Conservation (phyloP, 1,140 invertebrate genomes). For the Zophobas atratus region DNA sequence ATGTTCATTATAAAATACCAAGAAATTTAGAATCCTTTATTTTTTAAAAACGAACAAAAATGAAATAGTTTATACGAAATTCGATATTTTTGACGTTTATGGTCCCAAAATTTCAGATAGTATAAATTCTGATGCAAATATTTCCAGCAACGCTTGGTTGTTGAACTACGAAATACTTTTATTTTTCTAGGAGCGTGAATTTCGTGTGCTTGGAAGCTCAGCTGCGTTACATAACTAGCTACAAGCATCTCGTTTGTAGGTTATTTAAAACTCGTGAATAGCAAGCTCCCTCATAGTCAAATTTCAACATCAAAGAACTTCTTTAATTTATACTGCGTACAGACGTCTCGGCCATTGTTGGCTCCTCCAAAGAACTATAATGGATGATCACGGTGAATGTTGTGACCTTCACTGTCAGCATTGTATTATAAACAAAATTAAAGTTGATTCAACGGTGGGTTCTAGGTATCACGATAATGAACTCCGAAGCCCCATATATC, state of each 20-base stretch:
- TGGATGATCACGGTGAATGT: constrained; percentile 7
- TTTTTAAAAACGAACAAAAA: no score
- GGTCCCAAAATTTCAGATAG: no score
- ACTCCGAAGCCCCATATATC: no score
- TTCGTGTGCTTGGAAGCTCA: background rate
- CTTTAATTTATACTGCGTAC: constrained; percentile 10
- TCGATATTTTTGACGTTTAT: no score
- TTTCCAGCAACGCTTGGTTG: no score
- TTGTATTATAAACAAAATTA: constrained; percentile 1
- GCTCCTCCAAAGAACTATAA: background rate
- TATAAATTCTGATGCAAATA: no score
- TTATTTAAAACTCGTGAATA: constrained; percentile 27
- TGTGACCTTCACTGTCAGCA: constrained; percentile 3
- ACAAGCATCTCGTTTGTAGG: background rate
- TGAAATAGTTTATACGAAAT: no score
- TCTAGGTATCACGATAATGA: no score
- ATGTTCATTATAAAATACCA: no score
- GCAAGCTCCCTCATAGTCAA: background rate
- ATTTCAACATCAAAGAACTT: constrained; percentile 25
- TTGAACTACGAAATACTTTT: no score
- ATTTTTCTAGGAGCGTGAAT: background rate
- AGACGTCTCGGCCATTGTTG: constrained; percentile 13
- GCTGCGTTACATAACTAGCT: background rate
- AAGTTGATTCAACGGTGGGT: background rate
- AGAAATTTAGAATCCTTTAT: no score